phyloP scores from a whole-genome alignment of 2,113 vertebrate genomes.

The Electrona antarctica region DNA sequence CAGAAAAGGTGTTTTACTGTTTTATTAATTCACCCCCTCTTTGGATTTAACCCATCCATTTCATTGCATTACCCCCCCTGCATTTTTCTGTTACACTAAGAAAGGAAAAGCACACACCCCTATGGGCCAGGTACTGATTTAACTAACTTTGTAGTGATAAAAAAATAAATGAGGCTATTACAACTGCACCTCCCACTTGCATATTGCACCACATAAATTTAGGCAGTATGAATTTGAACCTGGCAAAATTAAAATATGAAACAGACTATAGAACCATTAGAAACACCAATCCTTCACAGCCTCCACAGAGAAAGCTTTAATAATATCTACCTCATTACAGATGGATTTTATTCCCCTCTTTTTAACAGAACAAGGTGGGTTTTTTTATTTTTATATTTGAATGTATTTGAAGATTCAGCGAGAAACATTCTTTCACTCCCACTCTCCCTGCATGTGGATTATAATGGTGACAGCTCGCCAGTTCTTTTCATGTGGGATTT shows the following conservation, averaged over 20 bases:
- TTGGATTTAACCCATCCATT: slow-evolving; percentile 1
- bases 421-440: slow-evolving; percentile 50
- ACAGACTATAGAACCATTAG: slow-evolving; percentile 42
- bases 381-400: slow-evolving; percentile 49
- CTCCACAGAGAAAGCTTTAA: slow-evolving; percentile 47
- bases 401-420: slow-evolving; percentile 73
- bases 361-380: slow-evolving; percentile 55
- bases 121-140: slow-evolving; percentile 14
- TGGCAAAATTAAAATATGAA: slow-evolving; percentile 56
- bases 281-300: slow-evolving; percentile 48
- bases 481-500: slow-evolving; percentile 71
- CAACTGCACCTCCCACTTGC: slow-evolving; percentile 14
- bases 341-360: slow-evolving; percentile 40
- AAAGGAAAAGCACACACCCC: slow-evolving; percentile 13
- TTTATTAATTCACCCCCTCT: too few species aligned
- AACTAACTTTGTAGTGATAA: slow-evolving; percentile 10
- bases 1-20: too few species aligned
- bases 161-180: slow-evolving; percentile 14
- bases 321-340: slow-evolving; percentile 57
- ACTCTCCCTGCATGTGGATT: slow-evolving; percentile 48
- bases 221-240: slow-evolving; percentile 42
- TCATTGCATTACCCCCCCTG: not conserved
- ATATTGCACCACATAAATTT: slow-evolving; percentile 32
- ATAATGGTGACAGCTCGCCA: slow-evolving; percentile 61
- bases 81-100: slow-evolving; percentile 6